Evolutionary conservation across 1,140 invertebrate genomes (phyloP).

Genomic region (Dendroctonus valens): DNA sequence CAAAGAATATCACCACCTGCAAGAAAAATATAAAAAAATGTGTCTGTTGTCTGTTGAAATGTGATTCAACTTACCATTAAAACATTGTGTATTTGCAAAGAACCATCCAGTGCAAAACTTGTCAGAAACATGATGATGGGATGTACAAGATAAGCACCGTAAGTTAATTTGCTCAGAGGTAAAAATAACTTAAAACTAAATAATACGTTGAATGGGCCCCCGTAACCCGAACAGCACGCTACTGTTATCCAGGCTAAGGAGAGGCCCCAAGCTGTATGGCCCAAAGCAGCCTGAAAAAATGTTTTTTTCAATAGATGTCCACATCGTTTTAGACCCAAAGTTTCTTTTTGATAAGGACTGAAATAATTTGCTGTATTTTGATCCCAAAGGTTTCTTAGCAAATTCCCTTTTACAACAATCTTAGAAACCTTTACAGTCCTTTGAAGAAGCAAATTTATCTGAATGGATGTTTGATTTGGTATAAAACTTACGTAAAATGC

Average conservation of each 20-base stretch:
- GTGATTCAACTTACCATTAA: slow-evolving; percentile 59
- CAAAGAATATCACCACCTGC: slow-evolving; percentile 74
- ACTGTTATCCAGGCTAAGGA: slow-evolving; percentile 78
- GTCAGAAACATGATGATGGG: slow-evolving; percentile 79
- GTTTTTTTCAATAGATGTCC: not conserved
- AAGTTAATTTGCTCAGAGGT: slow-evolving; percentile 85
- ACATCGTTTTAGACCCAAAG: not conserved
- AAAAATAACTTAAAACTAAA: slow-evolving; percentile 77
- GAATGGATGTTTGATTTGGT: not conserved
- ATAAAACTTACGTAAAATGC: slow-evolving; percentile 62
- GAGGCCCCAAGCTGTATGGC: slow-evolving; percentile 71
- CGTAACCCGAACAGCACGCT: slow-evolving; percentile 74
- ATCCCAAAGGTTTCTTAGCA: too few relatives aligned
- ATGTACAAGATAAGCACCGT: slow-evolving; percentile 88
- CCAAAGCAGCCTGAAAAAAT: slow-evolving; percentile 55
- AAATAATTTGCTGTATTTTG: too few relatives aligned
- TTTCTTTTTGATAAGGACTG: not conserved
- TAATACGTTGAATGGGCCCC: slow-evolving; percentile 69
- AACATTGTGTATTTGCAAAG: slow-evolving; percentile 70
- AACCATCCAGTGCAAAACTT: slow-evolving; percentile 73
- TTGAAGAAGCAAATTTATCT: not conserved
- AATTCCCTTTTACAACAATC: too few relatives aligned
- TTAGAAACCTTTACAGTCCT: too few relatives aligned
- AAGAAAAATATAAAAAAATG: slow-evolving; percentile 41
- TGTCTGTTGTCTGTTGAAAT: not conserved